phyloP scores from a whole-genome alignment of 2,113 vertebrate species.

The Phrynocephalus versicolor region DNA sequence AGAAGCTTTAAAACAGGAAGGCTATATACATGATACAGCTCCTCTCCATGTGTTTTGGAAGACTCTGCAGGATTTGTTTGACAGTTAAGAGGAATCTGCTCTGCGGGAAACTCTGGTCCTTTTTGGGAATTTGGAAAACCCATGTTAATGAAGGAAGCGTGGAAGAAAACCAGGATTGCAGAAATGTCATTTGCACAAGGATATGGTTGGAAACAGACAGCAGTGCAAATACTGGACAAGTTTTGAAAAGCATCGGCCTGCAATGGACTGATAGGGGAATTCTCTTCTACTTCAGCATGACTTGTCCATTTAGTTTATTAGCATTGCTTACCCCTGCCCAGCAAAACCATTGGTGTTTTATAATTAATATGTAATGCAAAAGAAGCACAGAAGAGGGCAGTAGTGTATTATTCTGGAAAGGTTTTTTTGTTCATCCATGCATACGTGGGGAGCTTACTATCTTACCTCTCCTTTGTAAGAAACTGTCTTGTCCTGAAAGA shows the following conservation, averaged over 20 bases:
- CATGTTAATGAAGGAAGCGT: too few species aligned
- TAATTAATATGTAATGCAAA: slow-evolving; percentile 40
- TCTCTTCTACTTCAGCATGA: neutral
- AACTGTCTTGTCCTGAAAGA: neutral
- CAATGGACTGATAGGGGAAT: neutral
- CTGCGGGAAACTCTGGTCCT: neutral
- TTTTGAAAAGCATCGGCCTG: neutral
- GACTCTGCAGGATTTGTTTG: neutral
- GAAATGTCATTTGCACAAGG: neutral
- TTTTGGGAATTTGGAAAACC: neutral
- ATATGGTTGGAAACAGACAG: neutral
- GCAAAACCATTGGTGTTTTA: neutral
- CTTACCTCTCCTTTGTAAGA: neutral
- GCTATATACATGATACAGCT: neutral
- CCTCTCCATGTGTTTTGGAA: neutral
- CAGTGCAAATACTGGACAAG: neutral
- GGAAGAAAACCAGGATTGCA: neutral
- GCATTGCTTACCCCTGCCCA: neutral
- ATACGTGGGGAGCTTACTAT: fast-evolving
- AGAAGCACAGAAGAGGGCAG: slow-evolving; percentile 55
- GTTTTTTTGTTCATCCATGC: neutral
- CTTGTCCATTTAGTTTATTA: too few species aligned
- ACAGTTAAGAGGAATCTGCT: neutral
- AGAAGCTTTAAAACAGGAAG: neutral
- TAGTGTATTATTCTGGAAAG: neutral